phyloP scores from a whole-genome alignment of 1,140 invertebrate species.

The Drosophila nebulosa region DNA sequence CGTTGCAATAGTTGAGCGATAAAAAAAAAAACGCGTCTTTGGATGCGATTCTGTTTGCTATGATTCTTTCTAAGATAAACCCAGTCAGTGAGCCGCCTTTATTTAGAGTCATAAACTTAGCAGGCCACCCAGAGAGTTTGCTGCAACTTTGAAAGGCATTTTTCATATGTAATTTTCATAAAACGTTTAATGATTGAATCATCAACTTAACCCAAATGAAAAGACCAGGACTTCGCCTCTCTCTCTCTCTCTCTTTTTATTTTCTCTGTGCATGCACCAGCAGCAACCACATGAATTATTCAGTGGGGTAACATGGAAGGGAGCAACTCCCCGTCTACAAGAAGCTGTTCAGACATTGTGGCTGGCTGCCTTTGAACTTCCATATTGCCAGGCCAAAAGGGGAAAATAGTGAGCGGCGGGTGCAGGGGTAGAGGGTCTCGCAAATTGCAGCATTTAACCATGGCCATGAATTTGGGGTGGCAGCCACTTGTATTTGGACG shows the following conservation, averaged over 20 bases:
- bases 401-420: no score
- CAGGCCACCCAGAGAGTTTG: background rate
- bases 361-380: constrained; percentile 39
- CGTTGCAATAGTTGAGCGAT: constrained; percentile 25
- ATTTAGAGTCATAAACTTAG: constrained; percentile 2
- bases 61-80: background rate
- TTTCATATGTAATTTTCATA: constrained; percentile 49
- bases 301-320: background rate
- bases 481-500: background rate
- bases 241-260: no score
- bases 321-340: background rate
- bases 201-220: constrained; percentile 28
- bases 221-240: background rate
- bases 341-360: constrained; percentile 15
- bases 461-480: constrained; percentile 2
- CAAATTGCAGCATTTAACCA: constrained; percentile 21
- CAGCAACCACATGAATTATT: constrained; percentile 49
- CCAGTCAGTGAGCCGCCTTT: background rate
- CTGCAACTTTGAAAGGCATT: background rate
- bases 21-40: constrained; percentile 32
- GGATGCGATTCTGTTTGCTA: constrained; percentile 21
- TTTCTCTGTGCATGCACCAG: constrained; percentile 7
- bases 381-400: background rate
- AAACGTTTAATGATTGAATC: constrained; percentile 53
- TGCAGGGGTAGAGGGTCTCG: background rate